These are phyloP conservation scores for Allophyes oxyacanthae DNA, from an alignment of 2,888 invertebrate genomes.

Conservation along the genomic window DNA sequence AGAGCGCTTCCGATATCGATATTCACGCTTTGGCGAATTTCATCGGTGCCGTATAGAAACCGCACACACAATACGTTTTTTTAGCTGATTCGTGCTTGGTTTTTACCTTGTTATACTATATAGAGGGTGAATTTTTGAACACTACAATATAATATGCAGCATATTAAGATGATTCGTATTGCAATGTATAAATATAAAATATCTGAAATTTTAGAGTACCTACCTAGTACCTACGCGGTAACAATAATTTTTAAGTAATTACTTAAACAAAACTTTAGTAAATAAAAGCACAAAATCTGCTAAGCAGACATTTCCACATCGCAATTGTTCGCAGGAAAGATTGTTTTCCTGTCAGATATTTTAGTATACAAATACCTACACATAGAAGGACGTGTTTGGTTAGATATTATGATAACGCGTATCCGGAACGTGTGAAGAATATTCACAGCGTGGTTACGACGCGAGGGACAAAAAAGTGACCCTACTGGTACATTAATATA, in stretches of 20 bases:
- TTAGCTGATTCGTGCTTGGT: neutral
- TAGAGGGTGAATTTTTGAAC: too few species aligned
- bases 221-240: too few species aligned
- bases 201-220: too few species aligned
- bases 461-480: slow-evolving; percentile 10
- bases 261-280: too few species aligned
- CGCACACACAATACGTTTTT: slow-evolving; percentile 36
- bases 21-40: slow-evolving; percentile 38
- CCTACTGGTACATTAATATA: slow-evolving; percentile 17
- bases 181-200: too few species aligned
- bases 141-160: too few species aligned
- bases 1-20: slow-evolving; percentile 34
- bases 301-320: slow-evolving; percentile 14
- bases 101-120: neutral
- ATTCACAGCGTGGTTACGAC: slow-evolving; percentile 11
- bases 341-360: slow-evolving; percentile 35
- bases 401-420: slow-evolving; percentile 36
- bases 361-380: too few species aligned
- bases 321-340: slow-evolving; percentile 8
- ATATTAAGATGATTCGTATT: too few species aligned
- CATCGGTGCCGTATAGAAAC: slow-evolving; percentile 27
- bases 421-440: slow-evolving; percentile 44
- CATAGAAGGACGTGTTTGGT: too few species aligned
- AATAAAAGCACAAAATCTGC: neutral
- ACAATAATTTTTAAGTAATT: too few species aligned